Evolutionary conservation across 2,888 invertebrate genomes (phyloP).

Genomic region (Macrosiphum euphorbiae): DNA sequence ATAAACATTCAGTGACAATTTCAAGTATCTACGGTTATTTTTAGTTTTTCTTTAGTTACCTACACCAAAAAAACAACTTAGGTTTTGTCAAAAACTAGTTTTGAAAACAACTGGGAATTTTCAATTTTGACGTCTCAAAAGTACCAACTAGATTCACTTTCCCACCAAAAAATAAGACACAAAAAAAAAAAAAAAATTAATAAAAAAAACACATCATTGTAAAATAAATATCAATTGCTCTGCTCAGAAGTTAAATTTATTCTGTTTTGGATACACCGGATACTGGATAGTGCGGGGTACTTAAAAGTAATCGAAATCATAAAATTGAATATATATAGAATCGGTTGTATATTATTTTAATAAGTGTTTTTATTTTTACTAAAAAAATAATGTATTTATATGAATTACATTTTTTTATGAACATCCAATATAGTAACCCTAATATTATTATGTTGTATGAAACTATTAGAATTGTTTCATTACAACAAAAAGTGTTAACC

Average conservation of each 20-base stretch:
- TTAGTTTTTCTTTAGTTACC: too few relatives aligned
- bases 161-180: too few relatives aligned
- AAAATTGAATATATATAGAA: background rate
- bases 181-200: too few relatives aligned
- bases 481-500: background rate
- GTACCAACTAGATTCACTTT: too few relatives aligned
- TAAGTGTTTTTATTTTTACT: background rate
- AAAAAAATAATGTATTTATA: background rate
- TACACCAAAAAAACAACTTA: too few relatives aligned
- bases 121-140: too few relatives aligned
- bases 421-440: background rate
- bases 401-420: background rate
- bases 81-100: too few relatives aligned
- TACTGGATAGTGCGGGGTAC: background rate
- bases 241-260: background rate
- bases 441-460: background rate
- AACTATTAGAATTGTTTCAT: background rate
- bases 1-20: too few relatives aligned
- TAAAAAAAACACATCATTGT: too few relatives aligned
- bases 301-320: background rate
- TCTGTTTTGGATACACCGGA: background rate
- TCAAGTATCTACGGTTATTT: too few relatives aligned
- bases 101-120: too few relatives aligned
- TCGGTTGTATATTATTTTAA: background rate
- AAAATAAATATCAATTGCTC: too few relatives aligned